phyloP scores from a whole-genome alignment of 2,888 invertebrate genomes.

The Drosophila emarginata region DNA sequence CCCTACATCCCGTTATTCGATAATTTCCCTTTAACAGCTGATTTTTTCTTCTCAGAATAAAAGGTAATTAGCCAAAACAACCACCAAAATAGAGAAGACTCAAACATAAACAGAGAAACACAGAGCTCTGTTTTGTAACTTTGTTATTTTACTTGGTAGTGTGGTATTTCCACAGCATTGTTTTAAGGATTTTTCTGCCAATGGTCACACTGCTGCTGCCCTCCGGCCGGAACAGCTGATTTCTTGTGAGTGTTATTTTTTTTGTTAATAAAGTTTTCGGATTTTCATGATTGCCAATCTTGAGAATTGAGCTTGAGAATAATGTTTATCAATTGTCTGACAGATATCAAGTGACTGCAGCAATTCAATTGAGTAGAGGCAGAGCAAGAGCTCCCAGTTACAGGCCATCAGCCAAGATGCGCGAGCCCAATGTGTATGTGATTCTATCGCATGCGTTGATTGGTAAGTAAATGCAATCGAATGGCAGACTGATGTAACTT shows the following conservation, averaged over 20 bases:
- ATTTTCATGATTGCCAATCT: neutral
- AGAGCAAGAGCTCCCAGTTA: neutral
- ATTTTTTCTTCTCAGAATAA: too few species aligned
- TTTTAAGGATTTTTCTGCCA: neutral
- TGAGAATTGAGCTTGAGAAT: neutral
- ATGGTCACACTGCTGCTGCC: neutral
- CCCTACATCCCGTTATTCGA: too few species aligned
- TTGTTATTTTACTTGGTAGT: neutral
- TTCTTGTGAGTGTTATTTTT: neutral
- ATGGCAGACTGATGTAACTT: neutral
- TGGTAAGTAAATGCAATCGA: constrained; percentile 63
- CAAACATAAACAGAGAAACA: too few species aligned
- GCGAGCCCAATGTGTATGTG: constrained; percentile 73
- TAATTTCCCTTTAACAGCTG: too few species aligned
- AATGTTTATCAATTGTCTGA: neutral
- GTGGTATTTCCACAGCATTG: too few species aligned
- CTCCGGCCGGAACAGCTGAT: constrained; percentile 9
- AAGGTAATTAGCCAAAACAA: too few species aligned
- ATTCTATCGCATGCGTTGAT: constrained; percentile 80
- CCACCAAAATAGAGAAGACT: too few species aligned
- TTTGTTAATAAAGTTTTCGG: neutral
- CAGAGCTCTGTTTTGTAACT: neutral
- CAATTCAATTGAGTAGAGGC: neutral
- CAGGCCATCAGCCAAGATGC: constrained; percentile 65
- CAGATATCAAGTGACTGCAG: neutral